Evolutionary conservation across 2,888 invertebrate species (phyloP), one percentile per base, ranked within the genome.

Genomic region (Caenorhabditis sp.): DNA sequence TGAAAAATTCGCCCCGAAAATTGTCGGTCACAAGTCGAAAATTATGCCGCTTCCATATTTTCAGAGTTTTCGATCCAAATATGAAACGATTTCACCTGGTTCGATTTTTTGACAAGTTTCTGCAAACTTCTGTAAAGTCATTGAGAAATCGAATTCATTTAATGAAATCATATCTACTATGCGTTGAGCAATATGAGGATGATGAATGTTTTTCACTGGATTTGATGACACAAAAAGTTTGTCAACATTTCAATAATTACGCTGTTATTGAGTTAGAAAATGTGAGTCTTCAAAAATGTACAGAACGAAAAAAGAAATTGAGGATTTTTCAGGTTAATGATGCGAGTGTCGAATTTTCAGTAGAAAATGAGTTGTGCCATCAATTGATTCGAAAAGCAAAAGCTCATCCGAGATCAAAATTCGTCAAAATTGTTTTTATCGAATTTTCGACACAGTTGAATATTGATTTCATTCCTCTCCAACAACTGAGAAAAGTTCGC

Each of bases 351-450:
- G 36, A 58, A n/a, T 58, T 36, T 19, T 58, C 26, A 12, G 10
- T 58, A 6, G 36, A 58, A 58, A 27, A 19, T 19, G 57, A 58
- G 14, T 10, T 58, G 19, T 58, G 57, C 36, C 57, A 36, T 19
- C 6, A 36, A 36, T 14, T 58, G 17, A 10, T 36, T 10, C 14
- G 24, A 19, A 31, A 36, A 21, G 1, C 36, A 19, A 31, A 8
- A 6, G 19, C 8, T 21, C 5, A 58, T 4, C 57, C 57, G 4
- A n/a, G 17, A 31, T 5, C 19, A 2, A 19, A 8, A n/a, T 26
- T 21, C 6, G 19, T 58, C n/a, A 23, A 24, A 36, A 31, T 8
- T 5, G 10, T 58, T 4, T 58, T 58, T 36, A 36, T 2, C 8
- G 19, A 12, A 19, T 26, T 58, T 58, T 6, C 57, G 2, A 36